These are phyloP conservation scores for Rhyacophila brunnea DNA, from an alignment of 1,140 invertebrate genomes.

Conservation along the genomic window DNA sequence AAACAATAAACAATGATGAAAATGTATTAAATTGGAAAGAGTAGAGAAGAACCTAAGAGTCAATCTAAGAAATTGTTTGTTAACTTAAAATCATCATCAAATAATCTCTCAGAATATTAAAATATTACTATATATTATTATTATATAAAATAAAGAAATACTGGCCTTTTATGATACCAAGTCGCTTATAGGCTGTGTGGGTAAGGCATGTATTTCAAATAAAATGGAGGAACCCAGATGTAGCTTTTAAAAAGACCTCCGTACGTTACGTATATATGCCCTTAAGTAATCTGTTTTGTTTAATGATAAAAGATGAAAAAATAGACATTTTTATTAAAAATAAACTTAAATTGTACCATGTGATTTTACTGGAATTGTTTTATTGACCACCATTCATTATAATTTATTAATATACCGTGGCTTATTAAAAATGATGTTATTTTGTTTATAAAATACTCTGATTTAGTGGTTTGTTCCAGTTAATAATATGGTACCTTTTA, in stretches of 20 bases:
- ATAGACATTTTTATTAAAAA: background rate
- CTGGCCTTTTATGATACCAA: slow-evolving; percentile 22
- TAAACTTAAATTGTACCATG: slow-evolving; percentile 4
- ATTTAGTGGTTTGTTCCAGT: slow-evolving; percentile 19
- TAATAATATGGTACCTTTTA: slow-evolving; percentile 22
- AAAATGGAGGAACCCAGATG: slow-evolving; percentile 27
- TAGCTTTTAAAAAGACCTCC: slow-evolving; percentile 12
- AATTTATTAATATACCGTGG: background rate
- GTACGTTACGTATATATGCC: slow-evolving; percentile 11
- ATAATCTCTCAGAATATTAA: slow-evolving; percentile 26
- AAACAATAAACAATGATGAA: slow-evolving; percentile 30
- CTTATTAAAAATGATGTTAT: too few species aligned
- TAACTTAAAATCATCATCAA: slow-evolving; percentile 30
- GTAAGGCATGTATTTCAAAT: slow-evolving; percentile 31
- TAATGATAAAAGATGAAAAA: background rate
- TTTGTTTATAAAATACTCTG: background rate
- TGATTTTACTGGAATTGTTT: slow-evolving; percentile 15
- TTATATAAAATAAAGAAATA: too few species aligned
- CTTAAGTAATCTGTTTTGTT: background rate
- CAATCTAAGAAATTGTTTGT: slow-evolving; percentile 33
- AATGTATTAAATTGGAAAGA: slow-evolving; percentile 26
- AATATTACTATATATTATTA: too few species aligned
- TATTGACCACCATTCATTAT: slow-evolving; percentile 6
- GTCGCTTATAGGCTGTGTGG: slow-evolving; percentile 34
- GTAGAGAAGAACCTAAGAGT: slow-evolving; percentile 27